These are phyloP conservation scores for Sinodicranocentrus sp. DNA, from an alignment of 2,888 invertebrate species.

Conservation along the genomic window DNA sequence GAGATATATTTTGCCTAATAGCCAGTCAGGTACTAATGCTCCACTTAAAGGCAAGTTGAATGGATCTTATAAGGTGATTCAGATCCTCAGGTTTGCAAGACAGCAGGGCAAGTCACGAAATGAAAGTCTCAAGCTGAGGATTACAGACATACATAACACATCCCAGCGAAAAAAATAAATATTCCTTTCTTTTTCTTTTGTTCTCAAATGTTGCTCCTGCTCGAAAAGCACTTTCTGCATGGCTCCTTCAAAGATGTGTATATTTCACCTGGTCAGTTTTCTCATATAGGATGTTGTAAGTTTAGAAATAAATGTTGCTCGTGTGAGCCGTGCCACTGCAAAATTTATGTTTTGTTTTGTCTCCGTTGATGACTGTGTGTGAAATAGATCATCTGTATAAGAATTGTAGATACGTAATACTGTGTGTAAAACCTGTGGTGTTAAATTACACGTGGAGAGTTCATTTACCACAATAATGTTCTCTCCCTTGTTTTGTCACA, in stretches of 20 bases:
- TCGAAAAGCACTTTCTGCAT: conserved; percentile 27
- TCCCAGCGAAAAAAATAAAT: conserved; percentile 17
- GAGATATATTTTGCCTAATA: background rate
- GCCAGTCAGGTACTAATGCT: conserved; percentile 22
- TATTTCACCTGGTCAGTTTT: conserved; percentile 65
- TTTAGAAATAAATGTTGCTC: background rate
- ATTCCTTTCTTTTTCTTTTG: conserved; percentile 31
- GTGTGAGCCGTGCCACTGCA: background rate
- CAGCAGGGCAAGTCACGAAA: conserved; percentile 59
- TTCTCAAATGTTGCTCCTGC: too few species aligned
- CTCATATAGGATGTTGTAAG: too few species aligned
- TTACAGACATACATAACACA: conserved; percentile 7
- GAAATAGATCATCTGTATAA: background rate
- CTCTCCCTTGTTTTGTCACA: background rate
- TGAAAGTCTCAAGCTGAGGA: conserved; percentile 52
- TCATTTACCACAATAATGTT: background rate
- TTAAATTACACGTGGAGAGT: conserved; percentile 17
- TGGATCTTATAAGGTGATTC: background rate
- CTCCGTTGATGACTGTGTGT: conserved; percentile 6
- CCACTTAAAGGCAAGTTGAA: conserved; percentile 22
- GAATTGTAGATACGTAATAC: background rate
- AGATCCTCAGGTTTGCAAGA: conserved; percentile 17
- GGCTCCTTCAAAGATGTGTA: conserved; percentile 10
- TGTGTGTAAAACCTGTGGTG: conserved; percentile 14
- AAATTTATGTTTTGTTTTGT: conserved; percentile 19